Evolutionary conservation across 92 coral and sea anemone species (phyloP).

Genomic region (Bergia puertoricense): DNA sequence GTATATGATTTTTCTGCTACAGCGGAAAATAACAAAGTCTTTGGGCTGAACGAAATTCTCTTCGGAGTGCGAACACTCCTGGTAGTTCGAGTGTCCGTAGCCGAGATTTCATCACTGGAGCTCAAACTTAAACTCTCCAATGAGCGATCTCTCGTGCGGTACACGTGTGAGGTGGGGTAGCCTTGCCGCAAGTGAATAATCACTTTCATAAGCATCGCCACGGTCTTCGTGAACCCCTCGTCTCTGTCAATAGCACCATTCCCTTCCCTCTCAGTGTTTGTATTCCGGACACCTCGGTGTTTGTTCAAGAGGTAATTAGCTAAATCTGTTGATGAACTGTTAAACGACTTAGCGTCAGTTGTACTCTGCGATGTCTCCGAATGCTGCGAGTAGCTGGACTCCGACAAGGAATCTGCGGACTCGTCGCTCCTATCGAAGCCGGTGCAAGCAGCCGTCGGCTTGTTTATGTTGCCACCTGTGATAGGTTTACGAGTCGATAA

Average conservation of each 20-base stretch:
- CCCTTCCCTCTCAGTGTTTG: slow-evolving; percentile 35
- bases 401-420: slow-evolving; percentile 66
- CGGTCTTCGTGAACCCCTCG: slow-evolving; percentile 73
- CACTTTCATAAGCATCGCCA: slow-evolving; percentile 86
- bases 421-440: slow-evolving; percentile 7
- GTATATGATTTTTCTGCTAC: slow-evolving; percentile 74
- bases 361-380: slow-evolving; percentile 64
- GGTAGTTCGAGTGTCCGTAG: slow-evolving; percentile 38
- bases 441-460: neutral
- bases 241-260: slow-evolving; percentile 69
- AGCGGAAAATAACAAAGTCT: slow-evolving; percentile 72
- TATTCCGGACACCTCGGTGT: slow-evolving; percentile 46
- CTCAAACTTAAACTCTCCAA: slow-evolving; percentile 35
- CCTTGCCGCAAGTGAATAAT: slow-evolving; percentile 70
- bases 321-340: slow-evolving; percentile 80
- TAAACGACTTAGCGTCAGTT: slow-evolving; percentile 57
- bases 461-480: neutral
- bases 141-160: neutral
- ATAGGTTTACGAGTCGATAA: neutral
- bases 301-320: slow-evolving; percentile 69
- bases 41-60: slow-evolving; percentile 77
- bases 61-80: slow-evolving; percentile 58
- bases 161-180: slow-evolving; percentile 36
- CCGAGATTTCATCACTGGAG: slow-evolving; percentile 52
- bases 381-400: slow-evolving; percentile 70